These are phyloP conservation scores for Diadophis punctatus DNA, from an alignment of 2,113 vertebrate species.

Conservation along the genomic window DNA sequence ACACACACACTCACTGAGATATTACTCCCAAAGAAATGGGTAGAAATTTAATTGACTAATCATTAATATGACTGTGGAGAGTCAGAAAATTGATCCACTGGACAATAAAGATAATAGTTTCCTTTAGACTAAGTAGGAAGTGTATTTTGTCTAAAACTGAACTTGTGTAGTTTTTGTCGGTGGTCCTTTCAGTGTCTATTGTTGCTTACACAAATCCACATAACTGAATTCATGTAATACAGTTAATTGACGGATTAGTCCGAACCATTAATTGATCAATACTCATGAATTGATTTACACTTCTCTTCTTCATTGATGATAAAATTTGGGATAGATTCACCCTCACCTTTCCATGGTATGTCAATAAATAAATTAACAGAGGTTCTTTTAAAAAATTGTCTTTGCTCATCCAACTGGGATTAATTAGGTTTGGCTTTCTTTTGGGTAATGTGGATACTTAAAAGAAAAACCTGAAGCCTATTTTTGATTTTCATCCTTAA, in stretches of 20 bases:
- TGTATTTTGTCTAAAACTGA: neutral
- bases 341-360: neutral
- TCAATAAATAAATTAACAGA: neutral
- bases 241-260: neutral
- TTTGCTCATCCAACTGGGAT: neutral
- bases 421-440: neutral
- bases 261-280: neutral
- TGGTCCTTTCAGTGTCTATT: neutral
- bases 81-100: neutral
- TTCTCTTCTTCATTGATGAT: neutral
- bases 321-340: neutral
- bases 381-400: neutral
- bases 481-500: constrained; percentile 64
- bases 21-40: neutral
- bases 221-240: neutral
- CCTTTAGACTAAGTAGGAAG: neutral
- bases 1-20: neutral
- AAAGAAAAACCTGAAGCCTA: neutral
- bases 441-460: neutral
- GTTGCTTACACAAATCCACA: neutral
- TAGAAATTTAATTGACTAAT: neutral
- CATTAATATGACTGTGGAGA: neutral
- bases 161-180: neutral
- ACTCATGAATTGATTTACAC: neutral
- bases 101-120: neutral